A percentile compares a stretch with the other conserved stretches of the same genome.
Conservation (phyloP, 1,140 invertebrate species). For the Diorhabda elongata region DNA sequence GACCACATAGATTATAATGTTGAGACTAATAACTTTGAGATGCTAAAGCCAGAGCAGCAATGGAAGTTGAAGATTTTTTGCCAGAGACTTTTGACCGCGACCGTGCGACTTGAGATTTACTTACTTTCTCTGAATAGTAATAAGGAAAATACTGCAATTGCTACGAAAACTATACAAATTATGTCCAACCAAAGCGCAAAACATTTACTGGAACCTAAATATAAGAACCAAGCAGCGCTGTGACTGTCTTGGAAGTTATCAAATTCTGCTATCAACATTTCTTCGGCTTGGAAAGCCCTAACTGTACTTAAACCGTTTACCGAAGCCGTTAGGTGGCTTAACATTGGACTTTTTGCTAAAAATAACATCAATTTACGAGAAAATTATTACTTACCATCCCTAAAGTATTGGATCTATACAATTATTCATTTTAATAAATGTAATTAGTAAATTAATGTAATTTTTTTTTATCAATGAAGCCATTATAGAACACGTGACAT, state of each 20-base stretch:
- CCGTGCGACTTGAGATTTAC: neutral
- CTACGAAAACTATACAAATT: constrained; percentile 69
- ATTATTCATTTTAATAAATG: too few species aligned
- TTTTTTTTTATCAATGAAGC: too few species aligned
- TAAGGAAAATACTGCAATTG: constrained; percentile 56
- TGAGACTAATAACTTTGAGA: too few species aligned
- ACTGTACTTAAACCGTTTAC: constrained; percentile 54
- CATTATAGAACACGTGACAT: too few species aligned
- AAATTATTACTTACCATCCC: too few species aligned
- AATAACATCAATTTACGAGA: neutral
- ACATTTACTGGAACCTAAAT: constrained; percentile 60
- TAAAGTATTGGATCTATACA: too few species aligned
- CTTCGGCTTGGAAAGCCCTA: constrained; percentile 73
- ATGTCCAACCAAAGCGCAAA: constrained; percentile 78
- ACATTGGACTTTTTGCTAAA: constrained; percentile 53
- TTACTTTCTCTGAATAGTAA: constrained; percentile 41
- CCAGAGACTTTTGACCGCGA: too few species aligned
- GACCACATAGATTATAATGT: too few species aligned
- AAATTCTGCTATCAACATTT: constrained; percentile 73
- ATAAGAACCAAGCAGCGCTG: constrained; percentile 63
- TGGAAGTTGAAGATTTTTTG: neutral
- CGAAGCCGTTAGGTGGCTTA: constrained; percentile 51
- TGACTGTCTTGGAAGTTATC: constrained; percentile 72
- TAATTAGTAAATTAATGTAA: too few species aligned
- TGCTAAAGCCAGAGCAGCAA: too few species aligned